phyloP scores from a whole-genome alignment of 2,797 vertebrate genomes.

The Anabas testudineus region DNA sequence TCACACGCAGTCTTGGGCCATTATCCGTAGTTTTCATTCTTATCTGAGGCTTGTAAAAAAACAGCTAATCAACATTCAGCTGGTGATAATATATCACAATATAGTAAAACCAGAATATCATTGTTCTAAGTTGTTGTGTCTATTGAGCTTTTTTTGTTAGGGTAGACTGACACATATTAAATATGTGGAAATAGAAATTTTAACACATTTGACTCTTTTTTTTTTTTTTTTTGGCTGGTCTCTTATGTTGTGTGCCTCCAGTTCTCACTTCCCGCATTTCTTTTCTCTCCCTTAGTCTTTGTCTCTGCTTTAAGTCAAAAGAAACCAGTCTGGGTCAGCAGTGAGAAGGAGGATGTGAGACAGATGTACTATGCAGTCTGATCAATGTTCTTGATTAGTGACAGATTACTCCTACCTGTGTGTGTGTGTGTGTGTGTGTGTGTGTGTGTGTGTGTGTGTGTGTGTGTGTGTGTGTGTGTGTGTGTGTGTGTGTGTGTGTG shows the following conservation, averaged over 20 bases:
- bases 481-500: conserved; percentile 18
- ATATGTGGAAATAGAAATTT: conserved; percentile 6
- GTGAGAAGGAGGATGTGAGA: conserved; percentile 50
- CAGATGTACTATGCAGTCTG: conserved; percentile 71
- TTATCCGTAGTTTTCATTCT: conserved; percentile 16
- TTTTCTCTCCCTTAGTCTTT: conserved; percentile 39
- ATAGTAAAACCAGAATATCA: not conserved
- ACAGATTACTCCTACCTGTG: conserved; percentile 54
- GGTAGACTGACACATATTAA: not conserved
- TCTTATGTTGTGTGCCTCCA: not conserved
- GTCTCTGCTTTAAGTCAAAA: conserved; percentile 41
- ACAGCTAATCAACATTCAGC: conserved; percentile 21
- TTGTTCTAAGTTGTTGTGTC: not conserved
- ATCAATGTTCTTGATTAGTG: conserved; percentile 80
- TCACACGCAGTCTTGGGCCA: not conserved
- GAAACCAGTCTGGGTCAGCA: conserved; percentile 66
- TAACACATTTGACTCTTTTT: not conserved
- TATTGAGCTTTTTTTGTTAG: not conserved
- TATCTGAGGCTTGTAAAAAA: conserved; percentile 6
- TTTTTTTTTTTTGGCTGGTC: not conserved
- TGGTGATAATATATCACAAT: not conserved
- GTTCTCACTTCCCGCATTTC: conserved; percentile 20
- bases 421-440: conserved; percentile 25
- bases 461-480: conserved; percentile 25
- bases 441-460: conserved; percentile 23